Evolutionary conservation across 2,797 vertebrate species (phyloP).

Genomic region (Psittacula derbiana): DNA sequence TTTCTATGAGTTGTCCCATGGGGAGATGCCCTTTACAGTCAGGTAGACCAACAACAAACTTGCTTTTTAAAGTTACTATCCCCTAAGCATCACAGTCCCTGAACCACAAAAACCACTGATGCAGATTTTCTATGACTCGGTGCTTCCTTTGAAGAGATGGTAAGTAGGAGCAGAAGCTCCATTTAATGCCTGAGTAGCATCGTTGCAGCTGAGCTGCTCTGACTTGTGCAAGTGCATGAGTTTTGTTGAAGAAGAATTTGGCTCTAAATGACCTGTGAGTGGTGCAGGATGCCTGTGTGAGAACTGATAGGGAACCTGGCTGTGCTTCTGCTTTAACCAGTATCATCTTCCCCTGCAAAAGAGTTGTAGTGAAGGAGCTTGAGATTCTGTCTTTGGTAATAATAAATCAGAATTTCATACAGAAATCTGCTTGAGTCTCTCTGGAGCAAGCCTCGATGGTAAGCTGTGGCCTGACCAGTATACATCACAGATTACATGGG

Average conservation of each 20-base stretch:
- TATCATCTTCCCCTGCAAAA: not conserved
- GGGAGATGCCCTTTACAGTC: not conserved
- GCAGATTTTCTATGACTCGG: not conserved
- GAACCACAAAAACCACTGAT: not conserved
- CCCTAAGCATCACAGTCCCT: not conserved
- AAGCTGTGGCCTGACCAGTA: not conserved
- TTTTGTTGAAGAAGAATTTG: not conserved
- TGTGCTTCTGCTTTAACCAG: not conserved
- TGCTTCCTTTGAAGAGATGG: not conserved
- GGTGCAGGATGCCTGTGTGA: not conserved
- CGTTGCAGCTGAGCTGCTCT: not conserved
- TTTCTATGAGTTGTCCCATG: not conserved
- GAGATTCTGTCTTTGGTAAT: not conserved
- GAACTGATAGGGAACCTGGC: not conserved
- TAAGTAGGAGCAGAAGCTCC: not conserved
- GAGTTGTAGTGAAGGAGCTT: not conserved
- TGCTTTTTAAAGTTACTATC: not conserved
- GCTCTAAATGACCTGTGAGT: not conserved
- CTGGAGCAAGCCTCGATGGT: not conserved
- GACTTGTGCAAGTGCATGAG: rapidly evolving
- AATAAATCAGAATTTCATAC: not conserved
- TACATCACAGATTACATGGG: not conserved
- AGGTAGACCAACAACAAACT: not conserved
- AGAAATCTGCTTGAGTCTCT: not conserved
- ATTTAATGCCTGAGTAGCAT: not conserved